Percentiles rank a stretch among this genome's conserved stretches.
These are phyloP conservation scores for Cynopterus brachyotis DNA, from an alignment of 2,113 vertebrate genomes.

Conservation along the genomic window DNA sequence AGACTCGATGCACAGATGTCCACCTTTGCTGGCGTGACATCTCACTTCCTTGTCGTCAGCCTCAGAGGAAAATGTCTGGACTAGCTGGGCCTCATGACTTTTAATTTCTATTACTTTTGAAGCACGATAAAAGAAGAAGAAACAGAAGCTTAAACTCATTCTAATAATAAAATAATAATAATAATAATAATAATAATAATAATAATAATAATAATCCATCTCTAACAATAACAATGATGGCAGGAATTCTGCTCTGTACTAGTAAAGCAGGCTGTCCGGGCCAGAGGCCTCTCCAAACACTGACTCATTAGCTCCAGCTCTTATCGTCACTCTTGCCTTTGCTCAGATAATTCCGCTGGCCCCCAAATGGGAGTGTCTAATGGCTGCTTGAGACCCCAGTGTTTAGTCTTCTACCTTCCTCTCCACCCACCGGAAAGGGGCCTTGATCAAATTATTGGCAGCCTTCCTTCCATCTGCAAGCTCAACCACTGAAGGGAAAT, in stretches of 20 bases:
- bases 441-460: background rate
- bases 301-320: accelerated
- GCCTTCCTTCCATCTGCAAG: background rate
- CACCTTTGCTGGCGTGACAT: background rate
- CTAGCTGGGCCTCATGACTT: background rate
- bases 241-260: no score
- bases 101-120: background rate
- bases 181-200: no score
- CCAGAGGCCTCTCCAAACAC: accelerated
- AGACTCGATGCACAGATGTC: background rate
- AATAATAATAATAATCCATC: background rate
- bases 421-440: background rate
- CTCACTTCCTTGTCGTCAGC: background rate
- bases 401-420: background rate
- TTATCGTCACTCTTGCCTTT: accelerated
- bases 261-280: accelerated
- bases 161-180: background rate
- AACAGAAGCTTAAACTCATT: background rate
- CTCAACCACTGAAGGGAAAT: background rate
- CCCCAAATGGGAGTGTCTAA: no score
- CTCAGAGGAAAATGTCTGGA: background rate
- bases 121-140: background rate
- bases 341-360: background rate
- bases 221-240: accelerated
- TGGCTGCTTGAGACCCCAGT: no score